phyloP scores from a whole-genome alignment of 2,888 invertebrate genomes.

The Eupsilia transversa region DNA sequence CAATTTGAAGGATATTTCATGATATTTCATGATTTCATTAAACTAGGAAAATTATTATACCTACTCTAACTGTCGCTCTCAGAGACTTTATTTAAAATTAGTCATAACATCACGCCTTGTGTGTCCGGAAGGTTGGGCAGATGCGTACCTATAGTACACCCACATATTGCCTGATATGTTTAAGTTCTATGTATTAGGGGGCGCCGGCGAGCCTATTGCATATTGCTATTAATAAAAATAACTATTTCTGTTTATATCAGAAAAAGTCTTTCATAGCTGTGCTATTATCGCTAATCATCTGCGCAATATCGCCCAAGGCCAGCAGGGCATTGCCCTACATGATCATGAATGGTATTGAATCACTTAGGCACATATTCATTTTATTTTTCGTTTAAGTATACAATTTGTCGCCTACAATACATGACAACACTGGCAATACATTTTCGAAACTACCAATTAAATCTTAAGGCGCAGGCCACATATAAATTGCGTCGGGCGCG shows the following conservation, averaged over 20 bases:
- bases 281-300: neutral
- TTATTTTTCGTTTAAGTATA: neutral
- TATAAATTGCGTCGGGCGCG: no score
- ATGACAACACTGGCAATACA: no score
- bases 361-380: neutral
- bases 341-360: constrained; percentile 3
- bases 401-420: neutral
- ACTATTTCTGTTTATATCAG: constrained; percentile 6
- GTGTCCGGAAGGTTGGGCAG: neutral
- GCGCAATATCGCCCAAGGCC: neutral
- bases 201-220: neutral
- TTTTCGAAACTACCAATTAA: no score
- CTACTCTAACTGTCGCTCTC: neutral
- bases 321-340: neutral
- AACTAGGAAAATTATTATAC: neutral
- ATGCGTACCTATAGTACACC: neutral
- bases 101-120: no score
- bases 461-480: no score
- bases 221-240: neutral
- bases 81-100: neutral
- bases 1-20: neutral
- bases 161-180: neutral
- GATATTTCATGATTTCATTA: neutral
- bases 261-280: neutral
- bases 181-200: neutral